These are phyloP conservation scores for Gobio occitaniae DNA, from an alignment of 2,797 vertebrate species.

Conservation along the genomic window DNA sequence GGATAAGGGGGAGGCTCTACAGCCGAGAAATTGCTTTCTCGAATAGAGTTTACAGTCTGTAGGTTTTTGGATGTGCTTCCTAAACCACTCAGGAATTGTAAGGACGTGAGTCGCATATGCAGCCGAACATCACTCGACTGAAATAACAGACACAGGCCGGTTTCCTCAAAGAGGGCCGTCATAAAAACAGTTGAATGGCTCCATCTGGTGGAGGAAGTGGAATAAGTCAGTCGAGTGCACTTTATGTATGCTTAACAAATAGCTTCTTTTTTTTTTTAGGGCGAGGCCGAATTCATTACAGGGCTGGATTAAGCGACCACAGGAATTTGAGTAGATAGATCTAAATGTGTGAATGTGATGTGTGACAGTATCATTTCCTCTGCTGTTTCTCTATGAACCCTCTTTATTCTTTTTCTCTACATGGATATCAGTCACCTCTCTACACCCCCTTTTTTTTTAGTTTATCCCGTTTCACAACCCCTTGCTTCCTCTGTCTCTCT, in stretches of 20 bases:
- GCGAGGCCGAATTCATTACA: background rate
- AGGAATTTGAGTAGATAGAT: background rate
- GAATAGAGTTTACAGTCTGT: constrained; percentile 61
- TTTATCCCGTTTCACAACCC: constrained; percentile 19
- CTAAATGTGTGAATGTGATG: constrained; percentile 50
- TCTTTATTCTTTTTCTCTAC: constrained; percentile 34
- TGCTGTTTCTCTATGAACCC: constrained; percentile 38
- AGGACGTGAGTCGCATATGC: constrained; percentile 60
- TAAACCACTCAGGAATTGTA: constrained; percentile 59
- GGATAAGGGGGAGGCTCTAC: constrained; percentile 54
- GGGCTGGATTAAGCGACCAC: background rate
- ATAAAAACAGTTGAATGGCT: constrained; percentile 41
- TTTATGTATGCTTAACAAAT: background rate
- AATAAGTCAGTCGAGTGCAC: background rate
- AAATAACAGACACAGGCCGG: constrained; percentile 37
- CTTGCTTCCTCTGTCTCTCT: constrained; percentile 53
- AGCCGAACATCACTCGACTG: constrained; percentile 39
- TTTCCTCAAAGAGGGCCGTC: constrained; percentile 10
- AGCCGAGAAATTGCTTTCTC: constrained; percentile 64
- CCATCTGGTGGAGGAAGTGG: constrained; percentile 56
- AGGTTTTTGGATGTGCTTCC: constrained; percentile 59
- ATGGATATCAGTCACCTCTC: constrained; percentile 24
- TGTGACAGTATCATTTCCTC: constrained; percentile 36
- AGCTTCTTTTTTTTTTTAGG: background rate
- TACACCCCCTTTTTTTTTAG: constrained; percentile 18